Evolutionary conservation across 2,797 vertebrate species (phyloP).

Genomic region (Eulemur albifrons): DNA sequence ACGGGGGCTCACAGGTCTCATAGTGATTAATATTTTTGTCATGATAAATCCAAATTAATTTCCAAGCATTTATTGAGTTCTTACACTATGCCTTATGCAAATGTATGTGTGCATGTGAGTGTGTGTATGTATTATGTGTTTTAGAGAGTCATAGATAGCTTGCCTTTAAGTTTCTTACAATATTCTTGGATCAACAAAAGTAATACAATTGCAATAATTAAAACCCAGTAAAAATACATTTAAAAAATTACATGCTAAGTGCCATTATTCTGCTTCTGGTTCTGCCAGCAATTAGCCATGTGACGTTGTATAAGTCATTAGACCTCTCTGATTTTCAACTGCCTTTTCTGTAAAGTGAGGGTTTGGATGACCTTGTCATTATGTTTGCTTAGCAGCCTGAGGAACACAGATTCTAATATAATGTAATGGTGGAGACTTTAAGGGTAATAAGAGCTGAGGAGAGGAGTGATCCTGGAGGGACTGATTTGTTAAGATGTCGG

Average conservation of each 20-base stretch:
- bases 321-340: not conserved
- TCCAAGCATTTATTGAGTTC: slow-evolving; percentile 21
- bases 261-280: not conserved
- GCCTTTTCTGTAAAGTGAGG: not conserved
- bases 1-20: slow-evolving; percentile 18
- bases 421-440: not conserved
- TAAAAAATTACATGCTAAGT: not conserved
- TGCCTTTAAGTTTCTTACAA: not conserved
- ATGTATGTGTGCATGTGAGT: not conserved
- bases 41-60: slow-evolving; percentile 64
- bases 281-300: not conserved
- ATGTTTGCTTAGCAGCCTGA: not conserved
- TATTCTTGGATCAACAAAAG: not conserved
- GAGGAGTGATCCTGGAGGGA: not conserved
- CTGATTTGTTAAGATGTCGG: not conserved
- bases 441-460: not conserved
- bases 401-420: not conserved
- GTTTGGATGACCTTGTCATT: not conserved
- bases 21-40: slow-evolving; percentile 62
- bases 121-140: not conserved
- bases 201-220: not conserved
- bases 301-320: not conserved
- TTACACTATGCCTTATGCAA: not conserved
- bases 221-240: not conserved
- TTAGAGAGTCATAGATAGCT: not conserved